A percentile compares a stretch with the other conserved stretches of the same genome.
Evolutionary conservation across 2,888 invertebrate genomes (phyloP).

Genomic region (Rhodophaea formosa): DNA sequence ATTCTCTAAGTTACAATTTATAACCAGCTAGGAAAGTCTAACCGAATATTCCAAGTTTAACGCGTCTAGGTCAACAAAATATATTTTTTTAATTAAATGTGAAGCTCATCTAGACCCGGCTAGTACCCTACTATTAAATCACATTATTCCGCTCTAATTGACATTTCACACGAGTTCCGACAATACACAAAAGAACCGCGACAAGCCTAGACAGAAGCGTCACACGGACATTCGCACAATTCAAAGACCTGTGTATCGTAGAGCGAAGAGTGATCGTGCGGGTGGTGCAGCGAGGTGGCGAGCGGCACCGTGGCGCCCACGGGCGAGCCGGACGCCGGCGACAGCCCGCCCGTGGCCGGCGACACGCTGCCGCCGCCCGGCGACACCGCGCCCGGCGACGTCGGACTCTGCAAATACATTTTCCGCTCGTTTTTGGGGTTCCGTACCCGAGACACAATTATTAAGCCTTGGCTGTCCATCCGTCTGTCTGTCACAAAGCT

Average conservation of each 20-base stretch:
- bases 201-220: constrained; percentile 2
- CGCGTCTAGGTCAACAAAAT: too few species aligned
- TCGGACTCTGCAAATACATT: constrained; percentile 21
- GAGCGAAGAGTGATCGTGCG: constrained; percentile 46
- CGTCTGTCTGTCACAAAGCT: too few species aligned
- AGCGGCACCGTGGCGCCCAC: constrained; percentile 69
- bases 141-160: too few species aligned
- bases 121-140: too few species aligned
- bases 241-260: constrained; percentile 63
- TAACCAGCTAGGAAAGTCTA: too few species aligned
- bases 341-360: constrained; percentile 69
- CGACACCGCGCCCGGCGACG: constrained; percentile 63
- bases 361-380: constrained; percentile 62
- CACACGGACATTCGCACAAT: not conserved
- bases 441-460: too few species aligned
- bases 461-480: too few species aligned
- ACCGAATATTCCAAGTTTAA: too few species aligned
- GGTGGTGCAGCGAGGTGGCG: constrained; percentile 43
- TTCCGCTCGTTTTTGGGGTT: not conserved
- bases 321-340: constrained; percentile 72
- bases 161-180: not conserved
- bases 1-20: too few species aligned
- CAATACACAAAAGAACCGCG: not conserved
- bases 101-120: too few species aligned
- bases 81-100: too few species aligned